These are phyloP conservation scores for Antheraea assamensis DNA, from an alignment of 2,888 invertebrate genomes.

Conservation along the genomic window DNA sequence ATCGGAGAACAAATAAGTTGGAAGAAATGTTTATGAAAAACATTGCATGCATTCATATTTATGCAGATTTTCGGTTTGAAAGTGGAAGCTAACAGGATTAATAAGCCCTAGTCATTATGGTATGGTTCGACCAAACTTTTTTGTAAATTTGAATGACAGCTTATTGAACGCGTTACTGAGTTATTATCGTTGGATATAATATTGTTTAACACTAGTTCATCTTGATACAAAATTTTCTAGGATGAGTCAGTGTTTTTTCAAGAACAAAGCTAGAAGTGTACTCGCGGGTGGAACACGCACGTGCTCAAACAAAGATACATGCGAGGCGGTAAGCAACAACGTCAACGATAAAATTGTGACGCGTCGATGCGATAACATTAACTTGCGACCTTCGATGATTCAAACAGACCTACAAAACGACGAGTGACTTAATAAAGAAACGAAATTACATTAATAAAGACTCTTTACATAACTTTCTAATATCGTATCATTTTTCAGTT, in stretches of 20 bases:
- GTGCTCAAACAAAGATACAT: not conserved
- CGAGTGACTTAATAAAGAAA: not conserved
- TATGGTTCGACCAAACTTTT: not conserved
- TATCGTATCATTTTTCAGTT: too few relatives aligned
- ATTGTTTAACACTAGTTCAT: not conserved
- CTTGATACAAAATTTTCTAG: not conserved
- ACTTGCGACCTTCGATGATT: conserved; percentile 9
- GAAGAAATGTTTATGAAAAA: too few relatives aligned
- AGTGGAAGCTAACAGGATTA: not conserved
- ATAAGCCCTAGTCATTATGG: not conserved
- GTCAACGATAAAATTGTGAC: conserved; percentile 3
- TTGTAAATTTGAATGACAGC: not conserved
- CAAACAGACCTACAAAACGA: not conserved
- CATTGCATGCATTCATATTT: too few relatives aligned
- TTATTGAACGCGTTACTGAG: not conserved
- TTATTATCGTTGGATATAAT: not conserved
- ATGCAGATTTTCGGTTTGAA: too few relatives aligned
- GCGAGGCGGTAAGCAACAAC: conserved; percentile 1
- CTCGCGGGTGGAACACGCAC: not conserved
- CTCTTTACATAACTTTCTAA: not conserved
- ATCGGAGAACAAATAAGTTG: too few relatives aligned
- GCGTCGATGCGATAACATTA: not conserved
- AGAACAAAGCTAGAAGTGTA: not conserved
- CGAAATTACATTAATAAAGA: not conserved
- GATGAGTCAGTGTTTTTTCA: not conserved